Percentiles rank a stretch among this genome's conserved stretches.
phyloP scores from a whole-genome alignment of 1,140 invertebrate species.

The Drosophila arawakana region DNA sequence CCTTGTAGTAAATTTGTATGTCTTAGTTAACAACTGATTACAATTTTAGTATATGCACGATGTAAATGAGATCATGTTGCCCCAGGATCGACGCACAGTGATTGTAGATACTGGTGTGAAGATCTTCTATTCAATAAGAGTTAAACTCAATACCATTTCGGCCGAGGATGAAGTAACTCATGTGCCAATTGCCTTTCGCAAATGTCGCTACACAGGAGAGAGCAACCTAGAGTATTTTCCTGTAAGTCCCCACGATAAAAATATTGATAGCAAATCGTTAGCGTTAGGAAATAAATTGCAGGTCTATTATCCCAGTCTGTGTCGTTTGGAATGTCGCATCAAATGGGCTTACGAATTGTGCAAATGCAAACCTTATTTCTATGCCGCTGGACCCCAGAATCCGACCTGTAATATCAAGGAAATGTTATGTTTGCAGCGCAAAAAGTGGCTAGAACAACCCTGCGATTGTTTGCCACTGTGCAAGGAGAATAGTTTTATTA shows the following conservation, averaged over 20 bases:
- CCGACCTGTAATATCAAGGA: constrained; percentile 60
- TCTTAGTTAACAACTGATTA: too few species aligned
- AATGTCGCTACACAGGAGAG: constrained; percentile 72
- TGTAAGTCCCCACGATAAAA: constrained; percentile 31
- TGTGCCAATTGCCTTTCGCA: constrained; percentile 72
- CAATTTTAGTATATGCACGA: constrained; percentile 61
- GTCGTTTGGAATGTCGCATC: constrained; percentile 77
- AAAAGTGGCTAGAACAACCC: constrained; percentile 60
- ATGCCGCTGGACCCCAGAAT: constrained; percentile 42
- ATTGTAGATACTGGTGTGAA: constrained; percentile 35
- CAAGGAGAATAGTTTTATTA: constrained; percentile 56
- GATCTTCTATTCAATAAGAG: constrained; percentile 52
- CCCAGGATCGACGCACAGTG: constrained; percentile 56
- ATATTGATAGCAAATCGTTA: background rate
- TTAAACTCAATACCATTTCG: constrained; percentile 51
- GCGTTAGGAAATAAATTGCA: background rate
- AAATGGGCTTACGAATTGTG: constrained; percentile 56
- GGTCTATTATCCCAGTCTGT: constrained; percentile 70
- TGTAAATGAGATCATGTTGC: constrained; percentile 67
- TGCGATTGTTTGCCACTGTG: constrained; percentile 68
- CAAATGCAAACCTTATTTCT: constrained; percentile 76
- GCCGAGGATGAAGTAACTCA: constrained; percentile 67
- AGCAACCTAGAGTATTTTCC: constrained; percentile 62
- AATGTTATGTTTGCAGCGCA: constrained; percentile 61
- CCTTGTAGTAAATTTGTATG: too few species aligned